Base-by-base conservation (phyloP, 2,888 invertebrate species). In the Heteromurus nitidus region DNA sequence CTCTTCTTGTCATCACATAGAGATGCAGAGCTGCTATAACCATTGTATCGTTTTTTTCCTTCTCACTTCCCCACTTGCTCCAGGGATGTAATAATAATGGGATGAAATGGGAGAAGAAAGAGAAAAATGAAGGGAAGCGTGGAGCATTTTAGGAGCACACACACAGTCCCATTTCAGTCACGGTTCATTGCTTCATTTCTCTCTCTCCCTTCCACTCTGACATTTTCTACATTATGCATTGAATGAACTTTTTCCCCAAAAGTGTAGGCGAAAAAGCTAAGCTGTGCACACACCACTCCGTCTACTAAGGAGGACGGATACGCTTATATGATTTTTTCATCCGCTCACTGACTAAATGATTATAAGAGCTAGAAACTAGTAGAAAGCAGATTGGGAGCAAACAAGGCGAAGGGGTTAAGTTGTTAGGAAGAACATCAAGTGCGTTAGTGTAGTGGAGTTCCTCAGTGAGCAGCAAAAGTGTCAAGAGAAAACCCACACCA, bases 141-240 rank as follows among this genome's bases (percentile, higher is more conserved):
- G 50, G 50, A 44, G 44, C 53, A 62, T 31, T 30, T 31, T 62
- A 24, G 7, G n/a, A n/a, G n/a, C n/a, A n/a, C 7, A 3, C 22
- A 22, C 26, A 55, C 22, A 20, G 3, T 55, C 2, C 55, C 30
- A n/a, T 13, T 16, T 18, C 1, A 65, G 24, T 24, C 74, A 74
- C 26, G 55, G 74, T 65, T 65, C 74, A 74, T 74, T 74, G 74
- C 74, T 74, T 74, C 65, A 74, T 74, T 74, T 62, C 64, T 44
- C 44, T 65, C 24, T 73, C 30, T 65, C 47, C 26, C 26, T 55
- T 42, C 42, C 58, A 22, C 42, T 31, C 31, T 50, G 64, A 74
- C 65, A 65, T 74, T 65, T 55, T 16, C 28, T 62, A 74, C 24
- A 74, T 65, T 62, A 47, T 73, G 73, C 26, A 24, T 26, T 18